Percentiles rank a stretch among this genome's conserved stretches.
These are phyloP conservation scores for Lithophane semibrunnea DNA, from an alignment of 2,888 invertebrate species.

Conservation along the genomic window DNA sequence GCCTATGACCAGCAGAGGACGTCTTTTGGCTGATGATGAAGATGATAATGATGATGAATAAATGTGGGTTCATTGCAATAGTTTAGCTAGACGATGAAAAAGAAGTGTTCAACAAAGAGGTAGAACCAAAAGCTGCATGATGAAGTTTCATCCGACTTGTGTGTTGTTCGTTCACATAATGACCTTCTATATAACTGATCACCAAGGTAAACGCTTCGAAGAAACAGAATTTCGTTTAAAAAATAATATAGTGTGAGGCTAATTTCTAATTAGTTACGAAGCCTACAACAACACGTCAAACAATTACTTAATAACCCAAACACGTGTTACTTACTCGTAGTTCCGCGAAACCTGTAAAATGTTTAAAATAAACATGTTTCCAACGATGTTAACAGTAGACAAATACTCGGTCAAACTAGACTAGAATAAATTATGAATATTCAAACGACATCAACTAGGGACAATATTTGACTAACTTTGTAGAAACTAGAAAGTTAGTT, in stretches of 20 bases:
- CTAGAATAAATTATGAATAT: conserved; percentile 55
- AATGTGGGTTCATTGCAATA: too few species aligned
- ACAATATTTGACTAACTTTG: conserved; percentile 48
- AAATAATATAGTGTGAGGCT: background rate
- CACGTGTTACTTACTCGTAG: conserved; percentile 32
- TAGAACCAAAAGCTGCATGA: background rate
- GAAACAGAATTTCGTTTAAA: background rate
- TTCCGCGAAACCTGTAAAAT: conserved; percentile 50
- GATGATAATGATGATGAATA: too few species aligned
- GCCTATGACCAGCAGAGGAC: too few species aligned
- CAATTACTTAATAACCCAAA: conserved; percentile 10
- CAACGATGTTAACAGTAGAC: conserved; percentile 40
- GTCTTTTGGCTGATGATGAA: too few species aligned
- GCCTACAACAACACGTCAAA: conserved; percentile 15
- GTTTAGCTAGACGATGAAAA: background rate
- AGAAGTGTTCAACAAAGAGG: too few species aligned
- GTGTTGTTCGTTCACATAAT: background rate
- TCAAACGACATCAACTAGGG: conserved; percentile 41
- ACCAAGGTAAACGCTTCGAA: background rate
- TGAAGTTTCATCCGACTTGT: background rate
- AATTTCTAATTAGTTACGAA: conserved; percentile 27
- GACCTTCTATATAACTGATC: background rate
- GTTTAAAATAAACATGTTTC: conserved; percentile 47
- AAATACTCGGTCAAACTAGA: conserved; percentile 31
- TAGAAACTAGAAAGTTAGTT: conserved; percentile 50